Evolutionary conservation across 2,888 invertebrate species (phyloP).

Genomic region (Diploptera punctata): DNA sequence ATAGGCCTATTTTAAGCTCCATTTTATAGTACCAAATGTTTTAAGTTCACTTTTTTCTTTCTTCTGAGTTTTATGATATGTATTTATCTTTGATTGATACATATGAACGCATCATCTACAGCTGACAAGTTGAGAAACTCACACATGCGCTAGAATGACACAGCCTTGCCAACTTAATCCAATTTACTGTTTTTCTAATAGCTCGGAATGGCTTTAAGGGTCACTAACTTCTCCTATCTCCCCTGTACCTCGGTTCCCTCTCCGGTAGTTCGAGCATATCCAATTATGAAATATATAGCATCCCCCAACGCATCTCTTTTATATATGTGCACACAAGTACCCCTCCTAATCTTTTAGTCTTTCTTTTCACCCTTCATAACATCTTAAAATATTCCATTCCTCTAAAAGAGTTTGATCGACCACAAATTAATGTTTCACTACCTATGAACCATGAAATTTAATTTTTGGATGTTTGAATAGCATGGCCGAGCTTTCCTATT

Average conservation of each 20-base stretch:
- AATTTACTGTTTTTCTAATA: slow-evolving; percentile 22
- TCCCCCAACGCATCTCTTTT: slow-evolving; percentile 6
- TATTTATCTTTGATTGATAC: too few species aligned
- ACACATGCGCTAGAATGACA: slow-evolving; percentile 4
- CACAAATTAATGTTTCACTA: slow-evolving; percentile 20
- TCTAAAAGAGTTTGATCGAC: slow-evolving; percentile 11
- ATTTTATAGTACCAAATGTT: too few species aligned
- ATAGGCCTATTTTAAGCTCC: too few species aligned
- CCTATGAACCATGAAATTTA: slow-evolving; percentile 8
- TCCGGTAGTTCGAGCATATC: slow-evolving; percentile 19
- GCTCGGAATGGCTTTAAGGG: slow-evolving; percentile 30
- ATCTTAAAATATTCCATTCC: neutral
- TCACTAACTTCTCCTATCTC: slow-evolving; percentile 19
- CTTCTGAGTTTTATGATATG: too few species aligned
- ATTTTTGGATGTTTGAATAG: too few species aligned
- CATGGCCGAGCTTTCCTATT: too few species aligned
- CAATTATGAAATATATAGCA: slow-evolving; percentile 22
- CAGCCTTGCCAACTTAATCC: slow-evolving; percentile 1
- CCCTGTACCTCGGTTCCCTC: neutral
- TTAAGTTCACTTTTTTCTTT: too few species aligned
- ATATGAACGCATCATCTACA: neutral
- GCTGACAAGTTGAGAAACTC: neutral
- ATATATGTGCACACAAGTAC: slow-evolving; percentile 1
- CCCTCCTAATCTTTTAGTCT: neutral
- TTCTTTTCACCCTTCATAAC: neutral